phyloP scores from a whole-genome alignment of 2,113 vertebrate genomes.

The Ptychochromis oligacanthus region DNA sequence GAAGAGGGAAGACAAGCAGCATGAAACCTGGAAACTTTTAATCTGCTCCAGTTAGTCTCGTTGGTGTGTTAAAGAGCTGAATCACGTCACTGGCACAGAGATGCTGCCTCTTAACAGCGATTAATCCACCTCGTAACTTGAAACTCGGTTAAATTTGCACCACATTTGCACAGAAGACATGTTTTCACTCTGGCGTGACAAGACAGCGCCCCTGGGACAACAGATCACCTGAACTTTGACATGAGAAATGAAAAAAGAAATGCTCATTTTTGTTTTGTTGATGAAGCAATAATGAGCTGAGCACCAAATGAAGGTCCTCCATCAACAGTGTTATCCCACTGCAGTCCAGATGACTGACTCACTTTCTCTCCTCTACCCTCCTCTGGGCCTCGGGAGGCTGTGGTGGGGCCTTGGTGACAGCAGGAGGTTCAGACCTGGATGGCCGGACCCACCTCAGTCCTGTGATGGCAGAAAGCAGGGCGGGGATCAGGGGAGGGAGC shows the following conservation, averaged over 20 bases:
- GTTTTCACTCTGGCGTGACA: too few relatives aligned
- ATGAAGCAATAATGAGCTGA: not conserved
- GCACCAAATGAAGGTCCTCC: not conserved
- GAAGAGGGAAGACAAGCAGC: too few relatives aligned
- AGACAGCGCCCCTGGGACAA: too few relatives aligned
- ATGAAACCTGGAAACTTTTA: too few relatives aligned
- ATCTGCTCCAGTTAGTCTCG: too few relatives aligned
- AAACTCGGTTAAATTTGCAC: too few relatives aligned
- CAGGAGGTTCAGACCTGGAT: not conserved
- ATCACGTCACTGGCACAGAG: too few relatives aligned
- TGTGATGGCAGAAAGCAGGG: not conserved
- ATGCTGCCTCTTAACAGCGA: too few relatives aligned
- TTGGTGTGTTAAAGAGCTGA: too few relatives aligned
- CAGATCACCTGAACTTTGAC: too few relatives aligned
- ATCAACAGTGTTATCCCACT: not conserved
- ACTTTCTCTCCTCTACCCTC: not conserved
- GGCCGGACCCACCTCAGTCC: not conserved
- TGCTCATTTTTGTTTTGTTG: not conserved
- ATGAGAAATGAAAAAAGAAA: not conserved
- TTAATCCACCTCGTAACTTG: too few relatives aligned
- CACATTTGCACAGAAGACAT: too few relatives aligned
- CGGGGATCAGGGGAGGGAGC: not conserved
- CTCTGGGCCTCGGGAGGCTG: not conserved
- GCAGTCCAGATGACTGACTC: not conserved
- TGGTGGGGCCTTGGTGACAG: not conserved